phyloP scores from a whole-genome alignment of 2,797 vertebrate genomes.

The Bryconaethiops microstoma region DNA sequence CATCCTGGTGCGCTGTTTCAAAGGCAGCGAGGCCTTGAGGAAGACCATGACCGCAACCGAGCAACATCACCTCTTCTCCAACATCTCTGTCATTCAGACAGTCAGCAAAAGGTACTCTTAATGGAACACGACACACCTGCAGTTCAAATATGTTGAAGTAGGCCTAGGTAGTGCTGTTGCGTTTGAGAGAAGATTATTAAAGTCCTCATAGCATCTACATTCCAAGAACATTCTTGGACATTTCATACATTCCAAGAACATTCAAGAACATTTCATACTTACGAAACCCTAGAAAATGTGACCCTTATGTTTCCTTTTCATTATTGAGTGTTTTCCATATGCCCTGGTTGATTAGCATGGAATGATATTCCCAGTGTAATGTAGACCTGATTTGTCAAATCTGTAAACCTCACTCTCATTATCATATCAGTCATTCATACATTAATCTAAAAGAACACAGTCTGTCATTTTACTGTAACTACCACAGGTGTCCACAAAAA shows the following conservation, averaged over 20 bases:
- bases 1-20: constrained; percentile 88
- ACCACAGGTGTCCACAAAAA: too few species aligned
- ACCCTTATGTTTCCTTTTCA: too few species aligned
- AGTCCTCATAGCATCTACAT: neutral
- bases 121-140: neutral
- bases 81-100: constrained; percentile 84
- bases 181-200: neutral
- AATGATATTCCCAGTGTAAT: neutral
- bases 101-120: constrained; percentile 82
- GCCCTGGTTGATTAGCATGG: neutral
- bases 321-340: too few species aligned
- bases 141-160: neutral
- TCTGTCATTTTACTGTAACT: too few species aligned
- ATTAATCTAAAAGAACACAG: too few species aligned
- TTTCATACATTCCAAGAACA: too few species aligned
- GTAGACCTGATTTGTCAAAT: too few species aligned
- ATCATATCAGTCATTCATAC: too few species aligned
- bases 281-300: too few species aligned
- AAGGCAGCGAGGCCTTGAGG: constrained; percentile 76
- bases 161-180: neutral
- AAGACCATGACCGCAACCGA: constrained; percentile 86
- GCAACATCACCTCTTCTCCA: constrained; percentile 98
- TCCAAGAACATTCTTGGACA: too few species aligned
- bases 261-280: too few species aligned
- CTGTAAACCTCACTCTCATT: too few species aligned